Conservation (phyloP, 2,888 invertebrate genomes). For the Tribolium freemani region DNA sequence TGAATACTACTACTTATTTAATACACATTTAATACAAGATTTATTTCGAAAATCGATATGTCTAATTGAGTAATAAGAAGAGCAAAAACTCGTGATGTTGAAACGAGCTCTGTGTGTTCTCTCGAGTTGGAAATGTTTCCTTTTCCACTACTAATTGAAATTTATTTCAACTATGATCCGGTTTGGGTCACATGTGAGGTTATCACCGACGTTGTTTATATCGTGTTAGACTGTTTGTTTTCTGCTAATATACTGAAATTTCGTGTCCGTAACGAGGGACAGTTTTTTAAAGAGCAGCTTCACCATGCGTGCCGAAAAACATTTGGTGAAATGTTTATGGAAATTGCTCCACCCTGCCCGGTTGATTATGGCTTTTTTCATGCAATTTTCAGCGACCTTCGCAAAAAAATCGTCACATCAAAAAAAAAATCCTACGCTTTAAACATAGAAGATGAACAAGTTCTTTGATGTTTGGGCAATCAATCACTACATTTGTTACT, state of each 20-base stretch:
- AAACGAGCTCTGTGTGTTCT: conserved; percentile 22
- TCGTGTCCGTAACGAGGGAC: conserved; percentile 35
- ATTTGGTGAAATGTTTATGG: conserved; percentile 54
- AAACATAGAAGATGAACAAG: conserved; percentile 10
- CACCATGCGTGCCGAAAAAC: conserved; percentile 52
- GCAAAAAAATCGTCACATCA: not conserved
- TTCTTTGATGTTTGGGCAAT: conserved; percentile 53
- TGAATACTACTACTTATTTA: no score
- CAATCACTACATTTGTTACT: conserved; percentile 54
- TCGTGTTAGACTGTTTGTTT: conserved; percentile 40
- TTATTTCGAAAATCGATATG: no score
- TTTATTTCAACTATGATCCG: conserved; percentile 31
- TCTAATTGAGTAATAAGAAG: no score
- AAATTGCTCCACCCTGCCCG: conserved; percentile 49
- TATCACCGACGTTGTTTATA: conserved; percentile 37
- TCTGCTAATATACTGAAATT: conserved; percentile 32
- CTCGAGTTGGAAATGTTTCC: conserved; percentile 18
- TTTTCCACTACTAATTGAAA: conserved; percentile 43
- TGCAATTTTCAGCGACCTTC: conserved; percentile 44
- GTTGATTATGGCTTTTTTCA: conserved; percentile 49
- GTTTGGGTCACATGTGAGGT: conserved; percentile 33
- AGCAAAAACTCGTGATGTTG: not conserved
- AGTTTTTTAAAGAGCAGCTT: conserved; percentile 33
- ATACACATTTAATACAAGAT: no score
- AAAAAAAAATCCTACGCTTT: not conserved